phyloP scores from a whole-genome alignment of 1,140 invertebrate genomes.

The Amphibalanus amphitrite region DNA sequence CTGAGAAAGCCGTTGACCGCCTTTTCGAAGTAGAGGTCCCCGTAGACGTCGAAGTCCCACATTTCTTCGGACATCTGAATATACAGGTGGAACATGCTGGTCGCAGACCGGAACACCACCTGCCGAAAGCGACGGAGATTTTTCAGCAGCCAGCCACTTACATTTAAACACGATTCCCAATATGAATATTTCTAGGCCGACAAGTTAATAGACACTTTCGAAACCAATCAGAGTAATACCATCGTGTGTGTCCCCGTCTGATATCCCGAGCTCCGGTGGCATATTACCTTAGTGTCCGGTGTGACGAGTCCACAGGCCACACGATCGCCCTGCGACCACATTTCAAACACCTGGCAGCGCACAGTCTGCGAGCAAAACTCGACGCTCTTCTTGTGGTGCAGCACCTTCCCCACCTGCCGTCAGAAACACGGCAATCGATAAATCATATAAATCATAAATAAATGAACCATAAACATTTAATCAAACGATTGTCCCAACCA shows the following conservation, averaged over 20 bases:
- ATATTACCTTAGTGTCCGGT: conserved; percentile 86
- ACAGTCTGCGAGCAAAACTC: conserved; percentile 71
- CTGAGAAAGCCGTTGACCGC: conserved; percentile 77
- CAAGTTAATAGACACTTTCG: no score
- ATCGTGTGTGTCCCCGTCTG: no score
- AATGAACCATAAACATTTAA: no score
- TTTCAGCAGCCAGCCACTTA: no score
- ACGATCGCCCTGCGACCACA: conserved; percentile 90
- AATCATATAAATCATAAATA: no score
- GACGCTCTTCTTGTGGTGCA: conserved; percentile 89
- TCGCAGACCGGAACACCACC: conserved; percentile 89
- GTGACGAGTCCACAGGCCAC: conserved; percentile 90
- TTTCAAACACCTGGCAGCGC: conserved; percentile 74
- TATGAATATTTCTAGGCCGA: no score
- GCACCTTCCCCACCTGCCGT: conserved; percentile 67
- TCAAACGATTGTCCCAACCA: no score
- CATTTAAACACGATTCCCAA: no score
- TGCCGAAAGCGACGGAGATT: no score
- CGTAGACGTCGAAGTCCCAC: conserved; percentile 99
- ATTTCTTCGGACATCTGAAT: conserved; percentile 99
- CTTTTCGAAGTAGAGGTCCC: conserved; percentile 83
- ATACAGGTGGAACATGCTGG: conserved; percentile 91
- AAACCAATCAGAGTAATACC: no score
- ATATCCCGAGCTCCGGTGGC: no score
- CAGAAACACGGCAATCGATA: no score